These are phyloP conservation scores for Zaprionus vittiger DNA, from an alignment of 1,140 invertebrate genomes.

Conservation along the genomic window DNA sequence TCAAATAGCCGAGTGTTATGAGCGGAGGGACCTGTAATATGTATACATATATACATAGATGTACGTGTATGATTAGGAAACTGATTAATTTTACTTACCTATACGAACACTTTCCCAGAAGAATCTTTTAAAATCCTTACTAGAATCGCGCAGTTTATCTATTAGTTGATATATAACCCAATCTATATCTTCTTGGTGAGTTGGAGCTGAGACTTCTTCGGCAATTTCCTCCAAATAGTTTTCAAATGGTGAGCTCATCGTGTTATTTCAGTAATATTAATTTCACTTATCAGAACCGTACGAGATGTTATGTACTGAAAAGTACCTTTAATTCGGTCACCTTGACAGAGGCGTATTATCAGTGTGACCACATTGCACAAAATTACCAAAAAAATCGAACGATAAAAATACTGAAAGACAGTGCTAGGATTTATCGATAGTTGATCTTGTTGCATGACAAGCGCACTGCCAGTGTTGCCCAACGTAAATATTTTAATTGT, in stretches of 20 bases:
- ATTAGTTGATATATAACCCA: background rate
- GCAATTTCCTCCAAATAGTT: background rate
- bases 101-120: background rate
- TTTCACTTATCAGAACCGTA: background rate
- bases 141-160: background rate
- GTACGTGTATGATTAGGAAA: background rate
- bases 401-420: background rate
- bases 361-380: background rate
- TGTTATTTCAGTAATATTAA: background rate
- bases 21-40: background rate
- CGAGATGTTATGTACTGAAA: background rate
- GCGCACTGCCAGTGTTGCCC: background rate
- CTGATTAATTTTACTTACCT: background rate
- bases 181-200: background rate
- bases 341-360: background rate
- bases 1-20: background rate
- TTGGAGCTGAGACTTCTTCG: background rate
- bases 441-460: background rate
- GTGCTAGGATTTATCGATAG: background rate
- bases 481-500: background rate
- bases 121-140: background rate
- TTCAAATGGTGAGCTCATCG: slow-evolving; percentile 4
- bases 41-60: background rate
- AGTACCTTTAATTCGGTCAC: background rate
- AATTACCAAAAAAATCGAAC: background rate